These are phyloP conservation scores for Isurus oxyrinchus DNA, from an alignment of 2,113 vertebrate genomes.

Conservation along the genomic window DNA sequence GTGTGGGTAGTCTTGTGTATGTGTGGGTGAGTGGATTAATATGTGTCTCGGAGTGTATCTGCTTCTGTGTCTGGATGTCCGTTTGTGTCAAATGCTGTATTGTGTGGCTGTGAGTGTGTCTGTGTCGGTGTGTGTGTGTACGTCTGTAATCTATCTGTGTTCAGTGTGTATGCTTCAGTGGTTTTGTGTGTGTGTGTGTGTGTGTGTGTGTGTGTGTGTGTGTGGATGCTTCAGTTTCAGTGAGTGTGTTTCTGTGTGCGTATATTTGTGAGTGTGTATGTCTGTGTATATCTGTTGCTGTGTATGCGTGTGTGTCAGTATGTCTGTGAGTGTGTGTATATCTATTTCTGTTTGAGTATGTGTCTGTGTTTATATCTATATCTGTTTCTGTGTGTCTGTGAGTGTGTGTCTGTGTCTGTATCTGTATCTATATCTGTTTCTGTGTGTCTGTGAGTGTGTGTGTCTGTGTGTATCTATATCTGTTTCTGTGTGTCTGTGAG, in stretches of 20 bases:
- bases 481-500: too few species aligned
- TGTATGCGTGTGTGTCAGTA: too few species aligned
- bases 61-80: too few species aligned
- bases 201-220: too few species aligned
- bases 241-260: too few species aligned
- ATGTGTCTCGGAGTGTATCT: too few species aligned
- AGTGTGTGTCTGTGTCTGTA: slow-evolving; percentile 38
- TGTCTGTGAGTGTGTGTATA: background rate
- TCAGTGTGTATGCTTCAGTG: background rate
- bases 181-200: background rate
- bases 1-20: too few species aligned
- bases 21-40: too few species aligned
- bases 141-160: background rate
- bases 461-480: too few species aligned
- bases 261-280: background rate
- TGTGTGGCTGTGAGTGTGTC: background rate
- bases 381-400: background rate
- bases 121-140: slow-evolving; percentile 41
- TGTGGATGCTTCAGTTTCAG: background rate
- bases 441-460: too few species aligned
- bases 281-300: too few species aligned
- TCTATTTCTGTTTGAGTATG: background rate
- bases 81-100: too few species aligned
- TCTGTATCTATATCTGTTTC: background rate
- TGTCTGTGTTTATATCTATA: background rate